Base-by-base conservation (phyloP, 2,888 invertebrate species). In the Cerastis rubricosa region DNA sequence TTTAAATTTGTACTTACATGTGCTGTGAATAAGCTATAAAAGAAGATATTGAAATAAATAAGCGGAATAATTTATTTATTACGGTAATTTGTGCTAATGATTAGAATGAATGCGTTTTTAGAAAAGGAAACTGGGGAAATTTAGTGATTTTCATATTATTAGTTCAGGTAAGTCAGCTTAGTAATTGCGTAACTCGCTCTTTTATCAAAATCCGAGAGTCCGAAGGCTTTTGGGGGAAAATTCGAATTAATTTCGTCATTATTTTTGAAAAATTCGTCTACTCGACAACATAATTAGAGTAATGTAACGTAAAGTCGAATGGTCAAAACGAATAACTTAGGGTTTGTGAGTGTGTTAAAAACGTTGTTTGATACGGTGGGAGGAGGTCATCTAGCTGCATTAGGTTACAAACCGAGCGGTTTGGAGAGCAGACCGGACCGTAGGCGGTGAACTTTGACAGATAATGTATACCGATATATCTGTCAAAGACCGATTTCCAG, bases 41-140 rank as follows among this genome's bases (percentile, higher is more conserved):
- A 79, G 35, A 47, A 47, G 19, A 59, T 63, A 71, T 78, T 66
- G 54, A 71, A 78, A 64, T 59, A 49, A 74, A 76, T 75, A 84
- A 64, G 80, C 72, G 75, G 75, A 83, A 80, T 64, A 71, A 73
- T 59, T 61, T 74, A 19, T 74, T 71, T 78, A 74, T 68, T 51
- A 71, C 79, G 51, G 79, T 54, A 29, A 78, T 54, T 79, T 77
- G 19, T 57, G 65, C 22, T 51, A 51, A 35, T 51, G 65, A 8
- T 72, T n/a, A 45, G 4, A 43, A 47, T 25, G 49, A 47, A 51
- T 29, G 12, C 7, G 14, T 29, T 54, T 69, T 63, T 43, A 22
- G 2, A 54, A 73, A 71, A 45, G 45, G 35, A 47, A 29, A 59
- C 19, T 57, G 22, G 25, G 25, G 35, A 35, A 57, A 35, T 49